Conservation (phyloP, 2,797 vertebrate species). For the Darevskia nairensis region DNA sequence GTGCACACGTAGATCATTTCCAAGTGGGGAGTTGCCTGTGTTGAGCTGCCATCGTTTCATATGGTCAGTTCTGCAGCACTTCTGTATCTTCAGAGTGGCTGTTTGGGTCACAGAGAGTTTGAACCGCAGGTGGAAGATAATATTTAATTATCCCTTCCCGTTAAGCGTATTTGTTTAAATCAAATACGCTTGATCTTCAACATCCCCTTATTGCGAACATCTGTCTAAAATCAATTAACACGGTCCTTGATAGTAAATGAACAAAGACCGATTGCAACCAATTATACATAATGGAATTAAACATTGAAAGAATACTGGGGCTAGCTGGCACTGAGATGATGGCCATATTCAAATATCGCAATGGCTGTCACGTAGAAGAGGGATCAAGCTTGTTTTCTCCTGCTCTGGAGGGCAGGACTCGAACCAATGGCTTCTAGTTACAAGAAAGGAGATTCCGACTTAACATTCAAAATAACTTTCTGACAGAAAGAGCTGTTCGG, state of each 20-base stretch:
- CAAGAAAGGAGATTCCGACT: too few species aligned
- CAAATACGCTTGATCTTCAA: neutral
- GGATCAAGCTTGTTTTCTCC: too few species aligned
- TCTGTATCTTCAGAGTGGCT: neutral
- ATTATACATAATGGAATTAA: neutral
- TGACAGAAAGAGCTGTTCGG: too few species aligned
- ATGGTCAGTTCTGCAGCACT: neutral
- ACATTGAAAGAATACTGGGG: neutral
- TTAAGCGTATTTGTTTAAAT: neutral
- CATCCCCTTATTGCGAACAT: neutral
- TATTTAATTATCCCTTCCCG: neutral
- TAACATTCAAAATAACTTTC: too few species aligned
- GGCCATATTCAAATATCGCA: too few species aligned
- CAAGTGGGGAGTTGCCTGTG: too few species aligned
- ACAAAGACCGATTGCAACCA: neutral
- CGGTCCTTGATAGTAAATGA: neutral
- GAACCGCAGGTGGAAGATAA: neutral
- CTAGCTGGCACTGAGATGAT: neutral
- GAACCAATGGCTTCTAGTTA: too few species aligned
- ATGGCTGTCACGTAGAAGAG: too few species aligned
- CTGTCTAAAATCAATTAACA: conserved; percentile 7
- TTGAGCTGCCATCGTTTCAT: neutral
- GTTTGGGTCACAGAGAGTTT: neutral
- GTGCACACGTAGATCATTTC: too few species aligned
- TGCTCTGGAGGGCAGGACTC: too few species aligned